phyloP scores from a whole-genome alignment of 1,140 invertebrate species.

The Eciton burchellii region DNA sequence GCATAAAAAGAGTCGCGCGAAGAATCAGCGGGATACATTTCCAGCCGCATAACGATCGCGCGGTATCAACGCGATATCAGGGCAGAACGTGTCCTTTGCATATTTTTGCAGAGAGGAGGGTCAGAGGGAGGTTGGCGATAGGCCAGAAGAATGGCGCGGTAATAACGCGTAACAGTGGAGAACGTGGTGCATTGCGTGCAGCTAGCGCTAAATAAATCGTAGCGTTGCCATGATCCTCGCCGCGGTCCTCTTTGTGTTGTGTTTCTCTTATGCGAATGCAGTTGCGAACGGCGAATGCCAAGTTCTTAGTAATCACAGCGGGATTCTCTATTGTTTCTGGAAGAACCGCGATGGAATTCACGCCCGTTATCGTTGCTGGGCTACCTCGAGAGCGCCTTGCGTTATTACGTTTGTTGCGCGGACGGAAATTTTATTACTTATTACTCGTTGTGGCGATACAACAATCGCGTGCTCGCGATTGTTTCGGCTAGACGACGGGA shows the following conservation, averaged over 20 bases:
- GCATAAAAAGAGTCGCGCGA: not conserved
- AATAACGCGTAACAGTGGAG: conserved; percentile 28
- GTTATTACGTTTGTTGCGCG: conserved; percentile 31
- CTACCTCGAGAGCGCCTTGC: not conserved
- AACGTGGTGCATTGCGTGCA: conserved; percentile 9
- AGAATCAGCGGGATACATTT: conserved; percentile 1
- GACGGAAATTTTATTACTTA: conserved; percentile 23
- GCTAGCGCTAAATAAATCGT: conserved; percentile 43
- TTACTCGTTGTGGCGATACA: not conserved
- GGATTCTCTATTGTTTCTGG: conserved; percentile 43
- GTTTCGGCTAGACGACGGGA: not conserved
- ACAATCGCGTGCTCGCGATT: not conserved
- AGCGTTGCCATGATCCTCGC: not conserved
- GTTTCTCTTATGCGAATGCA: conserved; percentile 23
- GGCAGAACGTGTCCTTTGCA: conserved; percentile 41
- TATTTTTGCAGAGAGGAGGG: too few relatives aligned
- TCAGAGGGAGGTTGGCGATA: conserved; percentile 32
- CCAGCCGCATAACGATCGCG: conserved; percentile 13
- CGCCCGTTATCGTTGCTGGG: conserved; percentile 16
- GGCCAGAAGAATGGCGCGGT: conserved; percentile 44
- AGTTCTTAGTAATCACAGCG: conserved; percentile 44
- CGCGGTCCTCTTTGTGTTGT: conserved; percentile 1
- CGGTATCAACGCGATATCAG: conserved; percentile 21
- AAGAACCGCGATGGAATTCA: conserved; percentile 36
- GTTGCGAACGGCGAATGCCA: conserved; percentile 34